Evolutionary conservation across 2,888 invertebrate genomes (phyloP).

Genomic region (Drosophila longiperda): DNA sequence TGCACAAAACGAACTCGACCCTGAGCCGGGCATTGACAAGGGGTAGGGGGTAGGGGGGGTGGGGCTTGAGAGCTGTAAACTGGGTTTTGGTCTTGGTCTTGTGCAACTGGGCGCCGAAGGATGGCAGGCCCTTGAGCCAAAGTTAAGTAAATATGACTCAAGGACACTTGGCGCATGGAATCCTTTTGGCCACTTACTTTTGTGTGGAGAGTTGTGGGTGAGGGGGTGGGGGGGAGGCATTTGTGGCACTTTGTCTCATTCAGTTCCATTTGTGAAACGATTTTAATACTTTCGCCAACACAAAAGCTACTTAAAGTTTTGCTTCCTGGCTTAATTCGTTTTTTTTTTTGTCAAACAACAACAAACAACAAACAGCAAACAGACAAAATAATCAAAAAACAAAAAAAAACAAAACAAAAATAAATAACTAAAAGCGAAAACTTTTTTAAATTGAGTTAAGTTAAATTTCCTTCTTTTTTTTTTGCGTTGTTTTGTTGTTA

Average conservation of each 20-base stretch:
- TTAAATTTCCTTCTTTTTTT: conserved; percentile 62
- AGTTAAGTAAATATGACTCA: conserved; percentile 78
- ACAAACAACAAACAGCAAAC: conserved; percentile 60
- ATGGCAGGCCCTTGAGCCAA: conserved; percentile 57
- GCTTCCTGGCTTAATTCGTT: conserved; percentile 73
- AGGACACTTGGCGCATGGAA: conserved; percentile 71
- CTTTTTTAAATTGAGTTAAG: conserved; percentile 76
- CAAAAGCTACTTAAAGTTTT: conserved; percentile 80
- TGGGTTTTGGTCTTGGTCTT: not conserved
- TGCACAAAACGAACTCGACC: conserved; percentile 28
- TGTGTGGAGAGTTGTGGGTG: conserved; percentile 21
- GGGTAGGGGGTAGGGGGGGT: too few relatives aligned
- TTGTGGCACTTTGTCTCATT: conserved; percentile 29
- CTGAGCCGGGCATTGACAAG: not conserved
- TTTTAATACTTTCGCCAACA: conserved; percentile 72
- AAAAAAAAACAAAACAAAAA: conserved; percentile 40
- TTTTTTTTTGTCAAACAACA: conserved; percentile 76
- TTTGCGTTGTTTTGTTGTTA: conserved; percentile 16
- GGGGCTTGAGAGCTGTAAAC: not conserved
- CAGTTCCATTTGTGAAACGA: conserved; percentile 66
- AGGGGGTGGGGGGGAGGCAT: not conserved
- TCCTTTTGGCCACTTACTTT: conserved; percentile 75
- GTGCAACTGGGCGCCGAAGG: conserved; percentile 7
- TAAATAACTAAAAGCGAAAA: conserved; percentile 41
- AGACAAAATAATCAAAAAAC: conserved; percentile 45